Percentiles rank a stretch among this genome's conserved stretches.
Conservation (phyloP, 2,888 invertebrate species). For the Tetranychus piercei region DNA sequence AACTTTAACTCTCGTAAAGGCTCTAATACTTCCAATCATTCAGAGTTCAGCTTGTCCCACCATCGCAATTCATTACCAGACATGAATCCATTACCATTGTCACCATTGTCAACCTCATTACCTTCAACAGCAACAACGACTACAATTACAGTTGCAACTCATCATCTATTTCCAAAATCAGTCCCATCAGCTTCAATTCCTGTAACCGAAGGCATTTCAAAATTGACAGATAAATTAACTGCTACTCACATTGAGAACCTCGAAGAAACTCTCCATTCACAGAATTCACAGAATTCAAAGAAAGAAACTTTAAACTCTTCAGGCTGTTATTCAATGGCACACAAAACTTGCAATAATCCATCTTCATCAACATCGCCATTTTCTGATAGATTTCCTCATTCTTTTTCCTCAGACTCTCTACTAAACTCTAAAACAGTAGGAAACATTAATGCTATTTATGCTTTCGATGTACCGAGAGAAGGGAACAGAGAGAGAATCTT, state of each 20-base stretch:
- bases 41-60: not conserved
- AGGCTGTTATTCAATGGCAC: no score
- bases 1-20: not conserved
- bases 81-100: not conserved
- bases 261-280: not conserved
- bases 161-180: no score
- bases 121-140: not conserved
- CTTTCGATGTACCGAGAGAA: not conserved
- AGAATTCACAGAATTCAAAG: not conserved
- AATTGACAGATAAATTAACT: not conserved
- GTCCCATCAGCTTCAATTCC: not conserved
- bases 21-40: not conserved
- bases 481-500: not conserved
- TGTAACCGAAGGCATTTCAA: not conserved
- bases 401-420: not conserved
- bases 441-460: not conserved
- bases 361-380: not conserved
- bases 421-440: not conserved
- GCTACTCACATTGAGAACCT: not conserved
- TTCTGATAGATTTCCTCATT: constrained; percentile 3
- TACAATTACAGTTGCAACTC: no score
- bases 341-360: not conserved
- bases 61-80: not conserved
- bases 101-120: not conserved
- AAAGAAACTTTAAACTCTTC: not conserved